Evolutionary conservation across 30 jellyfish, hydroid and myxozoan genomes (phyloP), one percentile per base, ranked within the genome.

Genomic region (Turritopsis rubra): DNA sequence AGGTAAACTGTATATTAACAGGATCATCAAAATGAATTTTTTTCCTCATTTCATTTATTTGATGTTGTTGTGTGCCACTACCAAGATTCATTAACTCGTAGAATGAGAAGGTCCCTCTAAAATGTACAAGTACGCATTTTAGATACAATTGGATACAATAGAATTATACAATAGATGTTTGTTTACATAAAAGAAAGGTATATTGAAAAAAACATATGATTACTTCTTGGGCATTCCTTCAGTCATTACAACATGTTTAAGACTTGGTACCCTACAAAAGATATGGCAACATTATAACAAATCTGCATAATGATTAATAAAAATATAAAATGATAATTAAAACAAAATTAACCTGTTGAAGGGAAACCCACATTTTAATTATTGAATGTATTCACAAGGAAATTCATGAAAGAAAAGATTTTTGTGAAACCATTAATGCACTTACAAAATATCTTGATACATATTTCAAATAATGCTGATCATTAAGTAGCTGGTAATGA

Each of bases 11-110:
- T 28, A 93, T 88, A 75, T 89, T 93, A 29, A 93, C 88, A 0
- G 96, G 96, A 52, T 89, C 96, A 79, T 93, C 99, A 85, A 93
- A 88, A 65, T 88, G 99, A 30, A 93, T 84, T 0, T 65, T 77
- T 28, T 73, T 26, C 75, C 88, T 91, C 75, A 93, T 25, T 7
- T 72, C 90, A 20, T 85, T 86, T 78, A 93, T 66, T 72, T 82
- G 72, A 25, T 82, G 96, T 52, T 87, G 65, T 52, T 93, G 96
- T 4, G 86, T 82, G 1, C 79, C 77, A 8, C 96, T 94, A 21
- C 97, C 96, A 72, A 88, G 68, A 86, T 86, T 65, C 78, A 93
- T 52, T 0, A 89, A 88, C 23, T 88, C 94, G 4, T 85, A 92
- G 79, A 85, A 65, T 18, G 96, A 66, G 17, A 88, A 70, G 0